Base-by-base conservation (phyloP, 35 echinoderm and acorn worm species). In the Stichopus chloronotus region DNA sequence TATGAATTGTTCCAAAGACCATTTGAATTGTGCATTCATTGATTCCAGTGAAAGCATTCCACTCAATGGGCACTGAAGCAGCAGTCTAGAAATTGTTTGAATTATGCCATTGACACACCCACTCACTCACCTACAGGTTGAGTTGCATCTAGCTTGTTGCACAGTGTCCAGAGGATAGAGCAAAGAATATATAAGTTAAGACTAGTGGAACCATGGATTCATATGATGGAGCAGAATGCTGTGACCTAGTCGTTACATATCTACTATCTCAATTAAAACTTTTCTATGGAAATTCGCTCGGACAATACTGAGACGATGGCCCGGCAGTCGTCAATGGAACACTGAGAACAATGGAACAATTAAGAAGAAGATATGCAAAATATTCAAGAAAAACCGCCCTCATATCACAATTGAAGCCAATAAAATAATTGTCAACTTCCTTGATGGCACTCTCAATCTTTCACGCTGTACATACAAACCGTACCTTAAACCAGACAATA, bases 191-290 rank as follows among this genome's bases (percentile, higher is more conserved):
- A 43, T 43, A 43, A 43, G 30, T 43, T 43, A 43, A 43, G 30
- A 43, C 30, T 43, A 43, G 30, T 43, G 30, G 30, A 43, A 86
- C 92, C 9, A 93, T 85, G 79, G 92, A 81, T 16, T 55, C 69
- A 2, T 93, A 22, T 59, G 92, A 93, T 83, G 92, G 92, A 8
- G 79, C 79, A 12, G 92, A 93, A 71, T 78, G 5, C 24, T 93
- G 92, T 59, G 81, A 93, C 71, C 79, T 93, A 56, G 92, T 93
- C 9, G 92, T 53, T 11, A 13, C 79, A 7, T 93, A 13, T 59
- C 24, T 92, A 30, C 72, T 76, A 3, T 76, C 72, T 11, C 72
- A 76, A 3, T 8, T 76, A 76, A 17, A 76, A 76, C 0, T 24
- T 17, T 55, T 92, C 55, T 63, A 60, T 43, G 56, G 57, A 60